These are phyloP conservation scores for Caradrina clavipalpis DNA, from an alignment of 2,888 invertebrate species.

Conservation along the genomic window DNA sequence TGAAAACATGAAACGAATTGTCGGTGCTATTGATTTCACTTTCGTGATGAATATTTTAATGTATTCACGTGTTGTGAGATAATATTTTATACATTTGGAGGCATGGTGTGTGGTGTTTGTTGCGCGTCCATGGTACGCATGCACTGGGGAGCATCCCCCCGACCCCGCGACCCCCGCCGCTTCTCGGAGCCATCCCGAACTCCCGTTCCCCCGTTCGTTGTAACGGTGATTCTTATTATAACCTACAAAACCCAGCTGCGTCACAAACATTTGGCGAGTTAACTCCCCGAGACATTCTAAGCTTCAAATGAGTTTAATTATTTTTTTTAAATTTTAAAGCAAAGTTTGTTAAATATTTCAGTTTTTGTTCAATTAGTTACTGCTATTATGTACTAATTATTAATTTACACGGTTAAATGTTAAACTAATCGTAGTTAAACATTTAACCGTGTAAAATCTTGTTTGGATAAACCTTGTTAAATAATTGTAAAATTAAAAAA, in stretches of 20 bases:
- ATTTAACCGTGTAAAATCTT: neutral
- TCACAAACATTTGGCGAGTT: conserved; percentile 42
- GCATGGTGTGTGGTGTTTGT: conserved; percentile 38
- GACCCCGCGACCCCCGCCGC: conserved; percentile 37
- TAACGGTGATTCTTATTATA: conserved; percentile 84
- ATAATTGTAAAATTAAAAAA: neutral
- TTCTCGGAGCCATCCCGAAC: conserved; percentile 73
- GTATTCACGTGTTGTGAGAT: conserved; percentile 26
- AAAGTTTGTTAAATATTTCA: neutral
- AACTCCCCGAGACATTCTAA: conserved; percentile 9
- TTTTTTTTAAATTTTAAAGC: conserved; percentile 3
- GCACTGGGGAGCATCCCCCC: conserved; percentile 52
- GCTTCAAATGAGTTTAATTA: neutral
- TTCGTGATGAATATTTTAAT: conserved; percentile 57
- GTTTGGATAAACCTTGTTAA: neutral
- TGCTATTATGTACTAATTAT: neutral
- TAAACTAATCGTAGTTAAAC: neutral
- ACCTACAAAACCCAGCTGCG: conserved; percentile 63
- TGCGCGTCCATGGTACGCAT: conserved; percentile 59
- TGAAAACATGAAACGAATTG: conserved; percentile 35
- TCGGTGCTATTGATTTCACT: conserved; percentile 51
- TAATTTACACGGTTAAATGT: neutral
- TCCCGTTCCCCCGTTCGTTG: conserved; percentile 66
- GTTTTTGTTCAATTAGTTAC: neutral
- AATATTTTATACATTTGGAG: conserved; percentile 47